These are phyloP conservation scores for Falco cherrug DNA, from an alignment of 2,797 vertebrate genomes.

Conservation along the genomic window DNA sequence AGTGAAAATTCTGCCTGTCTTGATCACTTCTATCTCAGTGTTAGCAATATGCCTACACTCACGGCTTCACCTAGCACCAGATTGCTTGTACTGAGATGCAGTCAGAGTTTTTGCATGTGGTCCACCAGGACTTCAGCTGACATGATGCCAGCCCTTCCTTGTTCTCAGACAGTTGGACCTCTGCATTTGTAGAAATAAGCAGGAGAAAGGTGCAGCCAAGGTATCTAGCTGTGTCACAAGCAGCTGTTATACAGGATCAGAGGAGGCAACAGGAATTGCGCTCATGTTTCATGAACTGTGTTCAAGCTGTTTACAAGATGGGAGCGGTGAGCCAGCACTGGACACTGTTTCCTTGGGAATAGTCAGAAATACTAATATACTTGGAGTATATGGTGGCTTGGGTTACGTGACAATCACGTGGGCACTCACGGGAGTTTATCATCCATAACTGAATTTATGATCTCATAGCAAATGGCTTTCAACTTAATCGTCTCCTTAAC, in stretches of 20 bases:
- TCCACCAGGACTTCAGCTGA: background rate
- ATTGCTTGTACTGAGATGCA: background rate
- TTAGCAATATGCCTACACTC: background rate
- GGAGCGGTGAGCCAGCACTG: background rate
- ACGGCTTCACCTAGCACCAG: background rate
- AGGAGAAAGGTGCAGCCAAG: background rate
- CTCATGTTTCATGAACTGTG: background rate
- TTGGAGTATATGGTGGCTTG: background rate
- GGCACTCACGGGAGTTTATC: background rate
- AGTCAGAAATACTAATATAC: background rate
- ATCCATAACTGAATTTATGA: background rate
- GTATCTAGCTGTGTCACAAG: background rate
- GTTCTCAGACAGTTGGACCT: background rate
- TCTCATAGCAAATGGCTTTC: background rate
- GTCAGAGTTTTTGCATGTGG: background rate
- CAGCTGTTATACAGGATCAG: background rate
- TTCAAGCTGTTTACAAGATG: background rate
- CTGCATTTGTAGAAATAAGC: accelerated
- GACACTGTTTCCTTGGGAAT: background rate
- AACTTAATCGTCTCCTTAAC: background rate
- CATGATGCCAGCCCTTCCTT: background rate
- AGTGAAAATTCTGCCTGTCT: background rate
- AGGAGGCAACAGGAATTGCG: background rate
- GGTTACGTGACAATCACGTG: background rate
- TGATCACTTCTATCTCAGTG: background rate